phyloP scores from a whole-genome alignment of 2,113 vertebrate species.

The Synchiropus splendidus region DNA sequence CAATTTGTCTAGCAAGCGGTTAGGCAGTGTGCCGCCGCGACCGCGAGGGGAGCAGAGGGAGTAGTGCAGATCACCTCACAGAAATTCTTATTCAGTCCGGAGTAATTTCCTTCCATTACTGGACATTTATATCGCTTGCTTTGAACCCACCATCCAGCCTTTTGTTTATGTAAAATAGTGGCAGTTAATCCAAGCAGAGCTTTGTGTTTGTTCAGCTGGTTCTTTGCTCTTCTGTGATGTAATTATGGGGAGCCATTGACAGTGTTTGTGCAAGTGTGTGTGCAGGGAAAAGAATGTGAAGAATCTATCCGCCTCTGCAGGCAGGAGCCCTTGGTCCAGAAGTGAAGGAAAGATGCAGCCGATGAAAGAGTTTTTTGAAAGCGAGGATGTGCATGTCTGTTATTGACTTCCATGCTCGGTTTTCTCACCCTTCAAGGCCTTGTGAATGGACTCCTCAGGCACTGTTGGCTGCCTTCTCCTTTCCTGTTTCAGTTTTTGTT shows the following conservation, averaged over 20 bases:
- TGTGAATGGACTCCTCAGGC: neutral
- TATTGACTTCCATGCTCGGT: conserved; percentile 48
- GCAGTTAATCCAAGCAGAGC: no score
- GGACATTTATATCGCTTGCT: no score
- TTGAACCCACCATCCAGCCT: no score
- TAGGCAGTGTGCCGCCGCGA: no score
- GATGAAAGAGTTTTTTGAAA: conserved; percentile 46
- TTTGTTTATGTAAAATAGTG: no score
- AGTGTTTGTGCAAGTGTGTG: conserved; percentile 17
- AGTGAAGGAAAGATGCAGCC: conserved; percentile 49
- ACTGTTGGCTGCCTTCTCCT: conserved; percentile 3
- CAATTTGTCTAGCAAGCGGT: no score
- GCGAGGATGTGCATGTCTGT: conserved; percentile 41
- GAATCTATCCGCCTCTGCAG: conserved; percentile 30
- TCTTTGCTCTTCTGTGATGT: conserved; percentile 25
- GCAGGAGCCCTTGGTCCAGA: conserved; percentile 14
- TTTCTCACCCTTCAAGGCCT: conserved; percentile 15
- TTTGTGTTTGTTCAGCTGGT: conserved; percentile 46
- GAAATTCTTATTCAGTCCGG: no score
- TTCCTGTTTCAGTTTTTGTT: neutral
- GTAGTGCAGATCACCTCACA: no score
- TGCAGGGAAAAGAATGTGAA: no score
- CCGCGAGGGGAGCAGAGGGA: no score
- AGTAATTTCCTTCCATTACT: no score
- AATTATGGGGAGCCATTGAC: conserved; percentile 47